Base-by-base conservation (phyloP, 2,113 vertebrate species). In the Odocoileus virginianus region DNA sequence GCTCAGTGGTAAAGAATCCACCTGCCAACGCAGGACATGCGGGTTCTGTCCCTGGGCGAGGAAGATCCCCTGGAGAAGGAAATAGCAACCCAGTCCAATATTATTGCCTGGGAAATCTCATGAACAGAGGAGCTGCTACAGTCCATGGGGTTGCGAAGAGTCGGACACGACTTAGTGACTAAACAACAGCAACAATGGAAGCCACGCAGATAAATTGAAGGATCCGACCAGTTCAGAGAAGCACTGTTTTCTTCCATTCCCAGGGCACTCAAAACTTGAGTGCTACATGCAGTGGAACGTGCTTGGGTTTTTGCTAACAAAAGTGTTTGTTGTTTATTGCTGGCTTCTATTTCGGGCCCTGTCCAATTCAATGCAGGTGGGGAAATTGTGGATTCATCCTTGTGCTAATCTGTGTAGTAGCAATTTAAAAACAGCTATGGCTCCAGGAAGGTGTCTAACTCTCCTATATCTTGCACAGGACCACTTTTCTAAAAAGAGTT, bases 281-380 rank as follows among this genome's bases (percentile, higher is more conserved):
- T 7, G 16, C 0, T 13, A 8, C 43, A n/a, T 40, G 7, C 15
- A 12, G 28, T 3, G 43, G 47, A 57, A 3, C 0, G 2, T 7
- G 25, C 36, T 95, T 33, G 81, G 45, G 55, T 13, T 52, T 76
- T 33, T 81, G 33, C 83, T 54, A 45, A 87, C n/a, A 21, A 74
- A 89, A 87, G 54, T 13, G 13, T 61, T 54, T 78, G 25, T 27
- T 85, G 40, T 25, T 17, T 88, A 57, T 10, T 88, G 55, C 23
- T 78, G 45, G 30, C 54, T 95, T 89, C 52, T 30, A 78, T 78
- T 86, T 94, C 7, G 43, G 54, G 23, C 19, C 50, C 25, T 79
- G 55, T n/a, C 83, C 30, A 90, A 2, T 52, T 94, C 57, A 57
- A 19, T 55, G 25, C 47, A 86, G 83, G 17, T 61, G 7, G 36